Percentiles rank a stretch among this genome's conserved stretches.
Conservation (phyloP, 2,797 vertebrate genomes). For the Pangasius krempfi region DNA sequence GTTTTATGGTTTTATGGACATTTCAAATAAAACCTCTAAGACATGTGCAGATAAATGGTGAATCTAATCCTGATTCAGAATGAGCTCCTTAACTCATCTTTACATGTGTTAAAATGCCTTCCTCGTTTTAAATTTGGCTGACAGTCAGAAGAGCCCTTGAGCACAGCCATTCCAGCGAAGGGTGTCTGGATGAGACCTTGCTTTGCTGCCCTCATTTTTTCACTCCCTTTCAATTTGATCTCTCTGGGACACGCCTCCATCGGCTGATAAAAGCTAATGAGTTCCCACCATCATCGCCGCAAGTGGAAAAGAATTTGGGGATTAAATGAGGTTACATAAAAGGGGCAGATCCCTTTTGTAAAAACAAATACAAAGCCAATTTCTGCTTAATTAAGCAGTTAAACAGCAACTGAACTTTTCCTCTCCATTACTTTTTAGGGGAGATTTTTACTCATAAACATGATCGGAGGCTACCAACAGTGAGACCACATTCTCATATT, state of each 20-base stretch:
- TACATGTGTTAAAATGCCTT: constrained; percentile 11
- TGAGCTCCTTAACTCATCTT: not conserved
- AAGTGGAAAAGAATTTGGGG: constrained; percentile 24
- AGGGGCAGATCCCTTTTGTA: constrained; percentile 25
- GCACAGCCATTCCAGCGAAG: constrained; percentile 13
- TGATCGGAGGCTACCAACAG: not conserved
- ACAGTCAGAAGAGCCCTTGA: not conserved
- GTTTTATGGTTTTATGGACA: not conserved
- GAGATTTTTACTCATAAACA: not conserved
- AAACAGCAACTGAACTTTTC: constrained; percentile 3
- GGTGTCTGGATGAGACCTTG: constrained; percentile 29
- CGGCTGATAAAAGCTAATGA: constrained; percentile 57
- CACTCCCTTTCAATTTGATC: constrained; percentile 23
- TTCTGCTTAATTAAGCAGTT: constrained; percentile 28
- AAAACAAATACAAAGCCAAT: not conserved
- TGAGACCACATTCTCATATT: not conserved
- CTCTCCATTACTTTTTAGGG: not conserved
- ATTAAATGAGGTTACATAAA: constrained; percentile 52
- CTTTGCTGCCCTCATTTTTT: constrained; percentile 43
- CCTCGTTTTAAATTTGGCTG: constrained; percentile 9
- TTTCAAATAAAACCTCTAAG: not conserved
- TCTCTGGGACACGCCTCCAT: constrained; percentile 33
- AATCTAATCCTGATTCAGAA: not conserved
- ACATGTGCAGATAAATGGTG: not conserved
- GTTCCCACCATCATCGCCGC: constrained; percentile 27